phyloP scores from a whole-genome alignment of 1,140 invertebrate species.

The Chionoecetes opilio region DNA sequence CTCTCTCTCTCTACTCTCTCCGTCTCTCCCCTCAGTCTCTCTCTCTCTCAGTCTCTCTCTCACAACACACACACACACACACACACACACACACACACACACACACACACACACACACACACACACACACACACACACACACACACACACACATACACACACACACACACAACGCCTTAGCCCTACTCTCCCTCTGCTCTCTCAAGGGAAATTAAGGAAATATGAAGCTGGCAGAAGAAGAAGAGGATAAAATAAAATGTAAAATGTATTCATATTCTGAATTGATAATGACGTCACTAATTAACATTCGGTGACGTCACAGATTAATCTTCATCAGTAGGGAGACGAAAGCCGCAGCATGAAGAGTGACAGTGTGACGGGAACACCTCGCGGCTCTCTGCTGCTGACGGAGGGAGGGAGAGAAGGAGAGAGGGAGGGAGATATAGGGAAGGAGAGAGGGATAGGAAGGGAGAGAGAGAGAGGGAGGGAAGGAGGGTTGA shows the following conservation, averaged over 20 bases:
- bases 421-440: not conserved
- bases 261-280: not conserved
- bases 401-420: not conserved
- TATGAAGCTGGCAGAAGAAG: not conserved
- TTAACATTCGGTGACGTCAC: not conserved
- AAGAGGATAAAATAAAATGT: conserved; percentile 19
- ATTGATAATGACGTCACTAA: not conserved
- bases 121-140: not conserved
- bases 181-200: conserved; percentile 14
- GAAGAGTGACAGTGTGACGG: not conserved
- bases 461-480: no score
- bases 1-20: not conserved
- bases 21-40: not conserved
- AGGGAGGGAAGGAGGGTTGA: no score
- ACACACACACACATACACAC: not conserved
- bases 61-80: not conserved
- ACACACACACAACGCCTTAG: conserved; percentile 2
- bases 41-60: not conserved
- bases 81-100: not conserved
- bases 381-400: not conserved
- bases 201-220: conserved; percentile 4
- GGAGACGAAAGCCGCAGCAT: not conserved
- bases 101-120: not conserved
- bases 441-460: no score
- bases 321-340: not conserved